Percentiles rank a stretch among this genome's conserved stretches.
These are phyloP conservation scores for Heterotilapia buettikoferi DNA, from an alignment of 2,113 vertebrate genomes.

Conservation along the genomic window DNA sequence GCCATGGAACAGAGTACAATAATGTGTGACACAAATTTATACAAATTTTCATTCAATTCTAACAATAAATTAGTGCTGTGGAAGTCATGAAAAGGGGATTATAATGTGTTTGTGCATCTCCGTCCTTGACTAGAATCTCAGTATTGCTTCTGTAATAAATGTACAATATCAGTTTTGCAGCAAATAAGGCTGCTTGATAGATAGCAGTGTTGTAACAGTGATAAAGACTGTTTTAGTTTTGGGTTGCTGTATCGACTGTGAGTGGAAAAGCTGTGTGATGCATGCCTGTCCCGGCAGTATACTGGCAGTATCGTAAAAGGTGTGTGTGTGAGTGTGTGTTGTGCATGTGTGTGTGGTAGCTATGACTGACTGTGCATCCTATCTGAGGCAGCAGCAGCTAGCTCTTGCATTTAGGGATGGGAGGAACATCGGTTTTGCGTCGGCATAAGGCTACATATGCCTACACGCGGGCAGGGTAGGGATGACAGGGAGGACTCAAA, in stretches of 20 bases:
- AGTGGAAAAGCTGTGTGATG: conserved; percentile 16
- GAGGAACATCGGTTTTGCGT: not conserved
- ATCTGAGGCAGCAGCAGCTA: conserved; percentile 35
- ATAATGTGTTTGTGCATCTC: not conserved
- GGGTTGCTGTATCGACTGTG: not conserved
- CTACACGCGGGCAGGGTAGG: not conserved
- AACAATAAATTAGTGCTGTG: conserved; percentile 12
- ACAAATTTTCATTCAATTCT: conserved; percentile 7
- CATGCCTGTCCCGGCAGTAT: not conserved
- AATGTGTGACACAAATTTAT: not conserved
- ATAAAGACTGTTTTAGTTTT: not conserved
- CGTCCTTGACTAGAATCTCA: conserved; percentile 26
- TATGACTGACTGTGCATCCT: conserved; percentile 21
- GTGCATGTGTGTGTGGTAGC: not conserved
- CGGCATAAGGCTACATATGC: conserved; percentile 17
- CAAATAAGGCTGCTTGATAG: conserved; percentile 1
- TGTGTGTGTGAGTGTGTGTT: conserved; percentile 8
- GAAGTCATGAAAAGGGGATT: not conserved
- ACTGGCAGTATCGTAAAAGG: not conserved
- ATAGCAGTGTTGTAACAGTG: not conserved
- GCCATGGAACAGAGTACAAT: not conserved
- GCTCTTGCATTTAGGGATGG: conserved; percentile 18
- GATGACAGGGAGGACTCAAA: conserved; percentile 45
- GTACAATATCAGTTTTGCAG: not conserved
- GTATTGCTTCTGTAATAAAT: conserved; percentile 19